Percentiles rank a stretch among this genome's conserved stretches.
Evolutionary conservation across 2,113 vertebrate species (phyloP).

Genomic region (Bostrychus sinensis): DNA sequence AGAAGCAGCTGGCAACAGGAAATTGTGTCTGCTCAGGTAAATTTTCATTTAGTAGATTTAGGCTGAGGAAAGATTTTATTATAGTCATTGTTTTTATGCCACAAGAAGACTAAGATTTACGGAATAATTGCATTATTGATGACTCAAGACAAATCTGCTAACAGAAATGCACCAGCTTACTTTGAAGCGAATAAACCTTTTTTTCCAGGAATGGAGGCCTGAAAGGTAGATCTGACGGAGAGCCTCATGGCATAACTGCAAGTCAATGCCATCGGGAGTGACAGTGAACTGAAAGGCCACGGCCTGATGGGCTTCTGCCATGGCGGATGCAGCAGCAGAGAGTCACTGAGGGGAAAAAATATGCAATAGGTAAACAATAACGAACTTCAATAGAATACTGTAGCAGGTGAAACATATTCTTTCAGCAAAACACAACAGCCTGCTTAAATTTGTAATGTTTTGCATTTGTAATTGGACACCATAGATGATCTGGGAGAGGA

Average conservation of each 20-base stretch:
- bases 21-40: constrained; percentile 12
- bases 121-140: too few species aligned
- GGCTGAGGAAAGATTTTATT: background rate
- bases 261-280: constrained; percentile 92
- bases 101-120: too few species aligned
- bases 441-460: background rate
- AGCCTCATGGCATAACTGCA: constrained; percentile 91
- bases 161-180: constrained; percentile 60
- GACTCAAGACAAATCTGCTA: background rate
- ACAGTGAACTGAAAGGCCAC: constrained; percentile 97
- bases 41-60: constrained; percentile 1
- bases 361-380: background rate
- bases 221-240: constrained; percentile 93
- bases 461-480: constrained; percentile 22
- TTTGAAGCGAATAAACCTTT: constrained; percentile 95
- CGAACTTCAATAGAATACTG: background rate
- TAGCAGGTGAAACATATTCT: background rate
- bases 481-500: background rate
- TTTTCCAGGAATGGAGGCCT: constrained; percentile 94
- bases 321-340: constrained; percentile 61
- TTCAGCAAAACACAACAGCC: background rate
- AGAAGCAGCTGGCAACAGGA: constrained; percentile 33
- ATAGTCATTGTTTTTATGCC: too few species aligned
- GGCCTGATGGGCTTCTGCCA: constrained; percentile 97
- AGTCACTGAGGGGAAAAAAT: constrained; percentile 47